A percentile compares a stretch with the other conserved stretches of the same genome.
phyloP scores from a whole-genome alignment of 2,888 invertebrate genomes.

The Eustalomyia histrio region DNA sequence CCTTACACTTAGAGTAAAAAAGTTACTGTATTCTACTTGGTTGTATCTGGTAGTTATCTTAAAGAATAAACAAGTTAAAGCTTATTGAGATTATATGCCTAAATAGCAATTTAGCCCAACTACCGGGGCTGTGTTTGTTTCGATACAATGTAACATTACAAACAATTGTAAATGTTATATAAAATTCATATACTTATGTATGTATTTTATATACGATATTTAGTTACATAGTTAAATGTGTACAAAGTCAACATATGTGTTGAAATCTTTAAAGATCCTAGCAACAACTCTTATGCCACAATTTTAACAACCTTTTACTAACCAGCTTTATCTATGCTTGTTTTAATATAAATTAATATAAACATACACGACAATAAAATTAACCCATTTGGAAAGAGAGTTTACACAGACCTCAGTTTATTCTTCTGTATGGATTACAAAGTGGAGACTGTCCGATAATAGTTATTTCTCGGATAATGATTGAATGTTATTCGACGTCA shows the following conservation, averaged over 20 bases:
- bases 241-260: not conserved
- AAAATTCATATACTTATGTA: not conserved
- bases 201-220: not conserved
- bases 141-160: not conserved
- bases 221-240: not conserved
- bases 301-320: not conserved
- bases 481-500: too few relatives aligned
- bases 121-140: not conserved
- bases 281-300: not conserved
- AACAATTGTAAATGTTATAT: not conserved
- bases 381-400: not conserved
- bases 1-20: too few relatives aligned
- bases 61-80: not conserved
- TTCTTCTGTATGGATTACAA: too few relatives aligned
- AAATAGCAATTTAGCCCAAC: not conserved
- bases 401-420: too few relatives aligned
- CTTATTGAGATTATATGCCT: constrained; percentile 6
- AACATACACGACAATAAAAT: not conserved
- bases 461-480: too few relatives aligned
- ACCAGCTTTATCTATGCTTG: not conserved
- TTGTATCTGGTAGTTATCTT: too few relatives aligned
- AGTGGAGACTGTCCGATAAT: too few relatives aligned
- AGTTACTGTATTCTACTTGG: too few relatives aligned
- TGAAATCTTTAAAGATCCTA: not conserved
- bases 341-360: not conserved